Conservation (phyloP, 2,797 vertebrate genomes). For the Eremophila alpestris region DNA sequence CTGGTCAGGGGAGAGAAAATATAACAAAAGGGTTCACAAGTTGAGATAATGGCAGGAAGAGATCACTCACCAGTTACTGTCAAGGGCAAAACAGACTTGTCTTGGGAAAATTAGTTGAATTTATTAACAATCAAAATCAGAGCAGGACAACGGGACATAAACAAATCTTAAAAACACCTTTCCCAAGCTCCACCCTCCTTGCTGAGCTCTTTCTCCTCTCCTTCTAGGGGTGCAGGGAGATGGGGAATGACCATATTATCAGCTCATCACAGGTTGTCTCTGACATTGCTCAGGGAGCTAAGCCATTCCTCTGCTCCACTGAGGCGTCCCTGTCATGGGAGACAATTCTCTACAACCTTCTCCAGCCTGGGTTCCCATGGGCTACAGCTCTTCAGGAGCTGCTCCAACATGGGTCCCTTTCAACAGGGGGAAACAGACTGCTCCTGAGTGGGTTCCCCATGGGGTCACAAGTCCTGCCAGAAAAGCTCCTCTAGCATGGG, state of each 20-base stretch:
- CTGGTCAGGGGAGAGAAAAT: not conserved
- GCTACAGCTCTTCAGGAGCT: not conserved
- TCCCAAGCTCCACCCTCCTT: not conserved
- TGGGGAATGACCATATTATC: not conserved
- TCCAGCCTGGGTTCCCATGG: not conserved
- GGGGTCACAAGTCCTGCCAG: not conserved
- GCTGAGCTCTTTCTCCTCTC: accelerated
- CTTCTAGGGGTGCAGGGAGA: not conserved
- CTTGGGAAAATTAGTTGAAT: not conserved
- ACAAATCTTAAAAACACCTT: not conserved
- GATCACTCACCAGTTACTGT: accelerated
- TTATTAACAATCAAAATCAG: not conserved
- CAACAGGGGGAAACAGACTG: accelerated
- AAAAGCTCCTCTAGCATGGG: not conserved
- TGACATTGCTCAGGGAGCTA: not conserved
- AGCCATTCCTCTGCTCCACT: not conserved
- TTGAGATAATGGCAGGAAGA: not conserved
- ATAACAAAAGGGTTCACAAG: not conserved
- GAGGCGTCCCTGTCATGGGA: not conserved
- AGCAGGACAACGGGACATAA: not conserved
- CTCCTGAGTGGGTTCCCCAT: accelerated
- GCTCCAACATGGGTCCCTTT: not conserved
- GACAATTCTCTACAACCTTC: not conserved
- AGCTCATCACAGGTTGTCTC: not conserved
- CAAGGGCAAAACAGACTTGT: not conserved